Percentiles rank a stretch among this genome's conserved stretches.
Conservation (phyloP, 2,797 vertebrate species). For the Clarias platycephalus region DNA sequence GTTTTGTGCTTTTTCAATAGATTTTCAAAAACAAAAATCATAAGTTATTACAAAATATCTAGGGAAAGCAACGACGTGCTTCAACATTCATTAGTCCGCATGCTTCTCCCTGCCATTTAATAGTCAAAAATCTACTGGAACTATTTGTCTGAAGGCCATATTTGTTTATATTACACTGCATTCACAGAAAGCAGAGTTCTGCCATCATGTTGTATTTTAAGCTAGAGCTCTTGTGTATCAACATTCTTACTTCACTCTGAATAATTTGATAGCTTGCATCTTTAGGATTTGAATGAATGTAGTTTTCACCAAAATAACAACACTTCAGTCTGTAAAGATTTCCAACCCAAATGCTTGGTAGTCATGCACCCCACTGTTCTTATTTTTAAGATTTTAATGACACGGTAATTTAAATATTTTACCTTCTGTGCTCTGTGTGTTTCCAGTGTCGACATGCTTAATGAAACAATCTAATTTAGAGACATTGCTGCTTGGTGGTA, state of each 20-base stretch:
- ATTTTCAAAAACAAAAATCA: conserved; percentile 16
- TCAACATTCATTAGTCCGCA: conserved; percentile 3
- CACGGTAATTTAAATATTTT: not conserved
- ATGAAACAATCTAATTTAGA: not conserved
- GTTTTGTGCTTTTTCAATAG: conserved; percentile 19
- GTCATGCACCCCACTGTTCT: not conserved
- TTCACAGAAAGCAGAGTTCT: not conserved
- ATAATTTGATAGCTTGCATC: not conserved
- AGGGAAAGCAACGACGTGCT: conserved; percentile 7
- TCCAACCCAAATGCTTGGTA: not conserved
- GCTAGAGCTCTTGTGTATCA: not conserved
- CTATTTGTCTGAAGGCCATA: conserved; percentile 6
- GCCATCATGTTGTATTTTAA: not conserved
- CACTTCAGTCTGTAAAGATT: conserved; percentile 17
- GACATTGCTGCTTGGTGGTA: conserved; percentile 10
- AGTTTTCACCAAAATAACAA: not conserved
- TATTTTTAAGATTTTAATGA: not conserved
- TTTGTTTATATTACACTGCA: not conserved
- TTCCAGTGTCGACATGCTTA: not conserved
- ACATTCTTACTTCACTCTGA: not conserved
- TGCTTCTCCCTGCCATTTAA: conserved; percentile 5
- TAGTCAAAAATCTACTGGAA: not conserved
- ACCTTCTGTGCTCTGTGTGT: not conserved
- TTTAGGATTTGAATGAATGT: not conserved
- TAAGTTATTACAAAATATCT: conserved; percentile 9